Evolutionary conservation across 1,140 invertebrate species (phyloP).

Genomic region (Prorops nasuta): DNA sequence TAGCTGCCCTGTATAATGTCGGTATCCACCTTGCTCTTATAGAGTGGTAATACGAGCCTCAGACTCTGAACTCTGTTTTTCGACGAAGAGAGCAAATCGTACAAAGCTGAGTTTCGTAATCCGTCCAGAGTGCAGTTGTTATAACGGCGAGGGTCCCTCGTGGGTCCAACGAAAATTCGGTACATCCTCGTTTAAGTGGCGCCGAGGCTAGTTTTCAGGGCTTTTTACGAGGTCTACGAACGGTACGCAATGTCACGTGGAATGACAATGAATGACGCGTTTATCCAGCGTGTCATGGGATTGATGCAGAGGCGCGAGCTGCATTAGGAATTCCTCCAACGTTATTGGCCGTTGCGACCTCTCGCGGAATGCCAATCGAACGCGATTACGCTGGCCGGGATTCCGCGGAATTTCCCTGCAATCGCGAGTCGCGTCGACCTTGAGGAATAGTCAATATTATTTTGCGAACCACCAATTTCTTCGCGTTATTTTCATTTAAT

Average conservation of each 20-base stretch:
- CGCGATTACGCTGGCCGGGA: constrained; percentile 26
- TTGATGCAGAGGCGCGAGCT: not conserved
- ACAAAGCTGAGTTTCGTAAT: constrained; percentile 20
- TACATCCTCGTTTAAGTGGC: not conserved
- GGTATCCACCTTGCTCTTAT: too few relatives aligned
- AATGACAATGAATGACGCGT: constrained; percentile 24
- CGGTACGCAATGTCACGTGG: constrained; percentile 11
- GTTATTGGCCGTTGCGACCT: constrained; percentile 23
- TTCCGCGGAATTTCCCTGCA: constrained; percentile 25
- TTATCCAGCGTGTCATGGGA: not conserved
- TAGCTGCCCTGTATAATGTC: too few relatives aligned
- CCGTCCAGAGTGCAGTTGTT: not conserved
- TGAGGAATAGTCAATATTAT: too few relatives aligned
- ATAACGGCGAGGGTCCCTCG: constrained; percentile 12
- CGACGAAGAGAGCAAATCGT: too few relatives aligned
- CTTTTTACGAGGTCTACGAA: not conserved
- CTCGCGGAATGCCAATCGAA: constrained; percentile 36
- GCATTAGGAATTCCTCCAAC: constrained; percentile 39
- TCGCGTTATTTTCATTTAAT: too few relatives aligned
- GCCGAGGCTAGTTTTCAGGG: not conserved
- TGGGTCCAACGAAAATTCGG: not conserved
- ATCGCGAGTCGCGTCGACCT: too few relatives aligned
- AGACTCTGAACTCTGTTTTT: too few relatives aligned
- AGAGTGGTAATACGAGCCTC: too few relatives aligned
- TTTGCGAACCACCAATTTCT: too few relatives aligned